Conservation (phyloP, 2,888 invertebrate species). For the Disparrhopalites patrizii region DNA sequence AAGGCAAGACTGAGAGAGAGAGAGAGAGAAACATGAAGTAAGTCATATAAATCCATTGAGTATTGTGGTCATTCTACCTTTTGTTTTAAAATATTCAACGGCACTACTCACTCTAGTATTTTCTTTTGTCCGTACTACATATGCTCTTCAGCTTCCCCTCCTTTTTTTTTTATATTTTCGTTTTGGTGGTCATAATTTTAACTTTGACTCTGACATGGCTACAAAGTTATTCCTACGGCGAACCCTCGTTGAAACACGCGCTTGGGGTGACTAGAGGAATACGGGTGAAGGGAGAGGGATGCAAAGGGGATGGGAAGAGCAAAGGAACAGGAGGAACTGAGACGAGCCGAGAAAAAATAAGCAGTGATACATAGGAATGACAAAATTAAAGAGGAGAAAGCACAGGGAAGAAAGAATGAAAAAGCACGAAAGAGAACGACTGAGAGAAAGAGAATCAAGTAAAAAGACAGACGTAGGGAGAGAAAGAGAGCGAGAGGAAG, state of each 20-base stretch:
- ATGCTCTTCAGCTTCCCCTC: slow-evolving; percentile 1
- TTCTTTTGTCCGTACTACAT: background rate
- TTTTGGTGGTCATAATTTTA: background rate
- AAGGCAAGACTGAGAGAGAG: too few relatives aligned
- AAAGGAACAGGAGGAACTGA: background rate
- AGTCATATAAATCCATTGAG: too few relatives aligned
- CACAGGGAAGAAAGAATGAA: background rate
- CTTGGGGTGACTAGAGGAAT: too few relatives aligned
- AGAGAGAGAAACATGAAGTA: too few relatives aligned
- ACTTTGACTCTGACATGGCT: too few relatives aligned
- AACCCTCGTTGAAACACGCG: too few relatives aligned
- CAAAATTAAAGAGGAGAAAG: background rate
- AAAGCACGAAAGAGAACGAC: background rate
- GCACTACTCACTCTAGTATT: too few relatives aligned
- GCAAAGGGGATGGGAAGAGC: background rate
- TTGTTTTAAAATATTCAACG: too few relatives aligned
- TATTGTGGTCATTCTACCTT: too few relatives aligned
- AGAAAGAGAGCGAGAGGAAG: too few relatives aligned
- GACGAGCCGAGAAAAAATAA: background rate
- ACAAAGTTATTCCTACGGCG: too few relatives aligned
- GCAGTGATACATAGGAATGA: background rate
- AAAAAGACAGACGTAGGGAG: background rate
- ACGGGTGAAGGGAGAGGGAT: background rate
- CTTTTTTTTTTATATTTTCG: background rate
- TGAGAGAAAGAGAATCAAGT: background rate